Evolutionary conservation across 2,797 vertebrate species (phyloP), one percentile per base, ranked within the genome.

Genomic region (Odontamblyopus rebecca): DNA sequence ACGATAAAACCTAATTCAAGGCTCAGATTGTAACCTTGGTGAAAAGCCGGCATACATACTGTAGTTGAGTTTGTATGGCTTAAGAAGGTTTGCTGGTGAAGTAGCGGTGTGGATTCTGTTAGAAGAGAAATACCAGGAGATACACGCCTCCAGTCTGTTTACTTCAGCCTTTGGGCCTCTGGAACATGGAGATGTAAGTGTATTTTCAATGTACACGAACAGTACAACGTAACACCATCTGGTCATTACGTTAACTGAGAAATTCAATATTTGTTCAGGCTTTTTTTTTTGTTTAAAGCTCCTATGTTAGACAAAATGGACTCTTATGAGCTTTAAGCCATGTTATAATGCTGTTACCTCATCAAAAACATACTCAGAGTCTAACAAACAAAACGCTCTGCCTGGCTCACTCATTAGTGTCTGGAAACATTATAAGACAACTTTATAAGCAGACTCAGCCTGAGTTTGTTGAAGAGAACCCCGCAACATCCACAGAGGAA

Each of bases 81-180:
- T 61, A 62, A 9, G 7, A 62, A 41, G 23, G 35, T 64, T 44
- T 44, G n/a, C 12, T 13, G 5, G 8, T 15, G 35, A 38, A 62
- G 61, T 38, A 62, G n/a, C n/a, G n/a, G 26, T 60, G 23, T 26
- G 15, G 23, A 50, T 50, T 48, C 63, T 65, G 23, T 48, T 18
- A 65, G 63, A 50, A 65, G 63, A 50, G 11, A 35, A 35, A 4
- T 35, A 38, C 32, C 35, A 63, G 61, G 61, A 50, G 63, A 65
- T 16, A 15, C 23, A 27, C 7, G 63, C 41, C 63, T 50, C 41
- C 23, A 48, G 63, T 48, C 63, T 64, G 62, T 64, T 64, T 44
- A 44, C 38, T 64, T 38, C n/a, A 13, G 35, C 62, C 62, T 50
- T 50, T 18, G n/a, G 44, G 63, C 63, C 15, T 65, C 23, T 50